phyloP scores from a whole-genome alignment of 2,113 vertebrate species.

The Brienomyrus longianalis region DNA sequence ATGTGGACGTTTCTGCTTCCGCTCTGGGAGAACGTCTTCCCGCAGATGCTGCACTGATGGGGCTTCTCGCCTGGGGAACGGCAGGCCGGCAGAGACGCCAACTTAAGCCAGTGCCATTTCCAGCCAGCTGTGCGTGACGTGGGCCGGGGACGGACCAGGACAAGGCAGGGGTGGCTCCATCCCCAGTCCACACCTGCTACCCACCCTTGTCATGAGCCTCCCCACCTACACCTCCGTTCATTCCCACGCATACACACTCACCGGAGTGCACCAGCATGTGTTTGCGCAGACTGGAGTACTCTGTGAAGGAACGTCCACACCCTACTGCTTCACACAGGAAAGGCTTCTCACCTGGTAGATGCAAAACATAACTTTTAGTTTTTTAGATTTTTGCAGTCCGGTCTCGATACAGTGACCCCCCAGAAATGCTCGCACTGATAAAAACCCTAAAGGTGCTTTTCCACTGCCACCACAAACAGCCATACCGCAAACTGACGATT shows the following conservation, averaged over 20 bases:
- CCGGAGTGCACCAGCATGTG: conserved; percentile 97
- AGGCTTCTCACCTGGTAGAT: conserved; percentile 81
- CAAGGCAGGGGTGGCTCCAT: not conserved
- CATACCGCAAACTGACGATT: not conserved
- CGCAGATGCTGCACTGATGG: conserved; percentile 88
- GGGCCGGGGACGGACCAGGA: no score
- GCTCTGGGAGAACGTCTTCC: conserved; percentile 94
- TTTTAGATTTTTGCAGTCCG: not conserved
- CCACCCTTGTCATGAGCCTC: not conserved
- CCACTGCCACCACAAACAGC: not conserved
- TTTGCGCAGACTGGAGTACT: conserved; percentile 97
- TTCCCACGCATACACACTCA: conserved; percentile 41
- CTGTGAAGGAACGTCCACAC: conserved; percentile 92
- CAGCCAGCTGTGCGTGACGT: not conserved
- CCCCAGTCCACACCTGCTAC: not conserved
- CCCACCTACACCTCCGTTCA: not conserved
- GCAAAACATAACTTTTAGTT: not conserved
- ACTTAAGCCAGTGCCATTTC: not conserved
- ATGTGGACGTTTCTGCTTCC: conserved; percentile 95
- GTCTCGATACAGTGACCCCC: not conserved
- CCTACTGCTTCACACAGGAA: conserved; percentile 90
- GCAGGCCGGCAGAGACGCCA: not conserved
- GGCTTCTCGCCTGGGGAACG: conserved; percentile 83
- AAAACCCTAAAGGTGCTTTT: not conserved
- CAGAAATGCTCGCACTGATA: not conserved